Conservation (phyloP, 2,113 vertebrate species). For the Numida meleagris region DNA sequence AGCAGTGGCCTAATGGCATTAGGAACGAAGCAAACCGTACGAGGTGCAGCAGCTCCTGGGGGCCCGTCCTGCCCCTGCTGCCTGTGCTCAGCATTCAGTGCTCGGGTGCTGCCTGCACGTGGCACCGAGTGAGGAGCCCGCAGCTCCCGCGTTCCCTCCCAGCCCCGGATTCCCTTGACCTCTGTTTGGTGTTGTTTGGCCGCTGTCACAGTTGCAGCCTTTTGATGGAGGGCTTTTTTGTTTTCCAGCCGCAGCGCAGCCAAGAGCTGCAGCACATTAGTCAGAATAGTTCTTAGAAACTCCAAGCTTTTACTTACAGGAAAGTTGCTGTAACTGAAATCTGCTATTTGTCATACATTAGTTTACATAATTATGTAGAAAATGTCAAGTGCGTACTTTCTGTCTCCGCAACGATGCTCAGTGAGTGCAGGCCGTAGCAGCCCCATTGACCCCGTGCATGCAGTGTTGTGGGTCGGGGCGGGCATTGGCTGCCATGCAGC, state of each 20-base stretch:
- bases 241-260: neutral
- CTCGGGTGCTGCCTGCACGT: no score
- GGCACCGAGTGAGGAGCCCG: neutral
- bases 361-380: no score
- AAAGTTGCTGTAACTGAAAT: neutral
- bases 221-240: neutral
- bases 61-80: neutral
- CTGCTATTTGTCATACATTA: neutral
- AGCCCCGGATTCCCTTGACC: neutral
- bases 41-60: neutral
- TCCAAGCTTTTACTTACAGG: neutral
- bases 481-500: neutral
- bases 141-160: neutral
- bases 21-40: neutral
- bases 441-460: neutral
- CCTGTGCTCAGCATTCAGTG: neutral
- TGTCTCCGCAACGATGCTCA: neutral
- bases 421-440: neutral
- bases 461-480: neutral
- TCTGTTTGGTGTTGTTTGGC: neutral
- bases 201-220: fast-evolving
- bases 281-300: conserved; percentile 23
- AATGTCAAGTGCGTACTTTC: neutral
- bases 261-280: neutral
- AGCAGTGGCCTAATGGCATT: neutral